Percentiles rank a stretch among this genome's conserved stretches.
These are phyloP conservation scores for Chironomus tentans DNA, from an alignment of 2,888 invertebrate genomes.

Conservation along the genomic window DNA sequence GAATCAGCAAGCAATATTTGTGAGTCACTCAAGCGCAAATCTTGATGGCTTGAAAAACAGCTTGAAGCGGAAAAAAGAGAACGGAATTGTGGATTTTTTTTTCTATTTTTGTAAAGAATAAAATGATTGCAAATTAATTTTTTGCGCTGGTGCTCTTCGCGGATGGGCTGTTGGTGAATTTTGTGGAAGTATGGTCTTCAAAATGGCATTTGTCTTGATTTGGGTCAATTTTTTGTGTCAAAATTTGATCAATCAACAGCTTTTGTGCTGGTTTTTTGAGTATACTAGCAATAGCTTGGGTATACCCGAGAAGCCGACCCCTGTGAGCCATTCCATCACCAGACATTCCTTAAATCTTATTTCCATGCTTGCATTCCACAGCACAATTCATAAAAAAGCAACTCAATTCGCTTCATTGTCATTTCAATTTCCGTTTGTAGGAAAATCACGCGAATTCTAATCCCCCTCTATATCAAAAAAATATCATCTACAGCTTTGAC, in stretches of 20 bases:
- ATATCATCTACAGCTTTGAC: not conserved
- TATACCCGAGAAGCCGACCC: no score
- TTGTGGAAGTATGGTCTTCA: no score
- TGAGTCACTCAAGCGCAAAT: constrained; percentile 9
- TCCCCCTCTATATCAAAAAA: not conserved
- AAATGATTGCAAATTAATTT: not conserved
- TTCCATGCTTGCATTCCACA: no score
- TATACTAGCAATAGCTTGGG: no score
- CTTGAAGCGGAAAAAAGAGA: constrained; percentile 15
- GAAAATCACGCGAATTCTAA: not conserved
- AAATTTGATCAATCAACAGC: no score
- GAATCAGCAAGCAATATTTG: not conserved
- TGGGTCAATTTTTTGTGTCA: no score
- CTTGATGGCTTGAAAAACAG: constrained; percentile 1
- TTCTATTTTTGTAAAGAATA: not conserved
- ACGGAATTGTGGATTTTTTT: not conserved
- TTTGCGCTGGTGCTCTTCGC: no score
- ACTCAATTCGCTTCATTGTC: constrained; percentile 10
- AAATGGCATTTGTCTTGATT: no score
- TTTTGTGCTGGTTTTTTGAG: no score
- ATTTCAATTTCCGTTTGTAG: constrained; percentile 1
- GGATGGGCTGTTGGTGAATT: no score
- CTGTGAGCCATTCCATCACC: no score
- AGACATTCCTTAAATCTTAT: no score
- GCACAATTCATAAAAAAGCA: not conserved